Evolutionary conservation across 2,797 vertebrate species (phyloP), one percentile per base, ranked within the genome.

Genomic region (Ceryle rudis): DNA sequence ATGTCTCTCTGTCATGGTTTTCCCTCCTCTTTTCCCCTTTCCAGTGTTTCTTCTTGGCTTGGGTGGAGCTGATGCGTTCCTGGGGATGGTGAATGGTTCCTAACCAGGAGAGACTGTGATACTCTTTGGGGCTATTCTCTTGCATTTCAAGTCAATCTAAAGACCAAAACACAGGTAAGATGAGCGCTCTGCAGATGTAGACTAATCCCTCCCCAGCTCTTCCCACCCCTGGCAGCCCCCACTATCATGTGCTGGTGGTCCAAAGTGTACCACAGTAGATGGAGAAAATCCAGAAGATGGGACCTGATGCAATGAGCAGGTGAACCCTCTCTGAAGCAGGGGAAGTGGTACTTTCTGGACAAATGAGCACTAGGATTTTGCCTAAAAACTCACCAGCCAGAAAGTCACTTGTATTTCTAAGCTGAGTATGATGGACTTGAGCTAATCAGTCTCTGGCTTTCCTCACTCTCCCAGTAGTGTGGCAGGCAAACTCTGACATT

Each of bases 401-500:
- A 33, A 60, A 58, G 58, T 55, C 66, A 46, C 60, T 74, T 74
- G 37, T 44, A 17, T 85, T 93, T 85, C 72, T 80, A 90, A 85
- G 21, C 35, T 0, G 1, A 73, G 25, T 4, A 9, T 49, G 80
- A 89, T 80, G 39, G 83, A 78, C 86, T 85, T 39, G 25, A 92
- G 55, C 61, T 95, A 90, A 94, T 26, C 37, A 8, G 64, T 69
- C 60, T 92, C 26, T 67, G 58, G 4, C 82, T 90, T 58, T 82
- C 60, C 46, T 35, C 46, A 85, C 14, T 93, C 25, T 44, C 78
- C 52, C 77, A 86, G 75, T 84, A 89, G 77, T 1, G 0, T 77
- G 47, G 52, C 87, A 93, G 91, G 80, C 81, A 96, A 80, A 66
- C 16, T 83, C 85, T 91, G 94, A 94, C 92, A 93, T 91, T 86